phyloP scores from a whole-genome alignment of 2,888 invertebrate species.

The Clusia tigrina region DNA sequence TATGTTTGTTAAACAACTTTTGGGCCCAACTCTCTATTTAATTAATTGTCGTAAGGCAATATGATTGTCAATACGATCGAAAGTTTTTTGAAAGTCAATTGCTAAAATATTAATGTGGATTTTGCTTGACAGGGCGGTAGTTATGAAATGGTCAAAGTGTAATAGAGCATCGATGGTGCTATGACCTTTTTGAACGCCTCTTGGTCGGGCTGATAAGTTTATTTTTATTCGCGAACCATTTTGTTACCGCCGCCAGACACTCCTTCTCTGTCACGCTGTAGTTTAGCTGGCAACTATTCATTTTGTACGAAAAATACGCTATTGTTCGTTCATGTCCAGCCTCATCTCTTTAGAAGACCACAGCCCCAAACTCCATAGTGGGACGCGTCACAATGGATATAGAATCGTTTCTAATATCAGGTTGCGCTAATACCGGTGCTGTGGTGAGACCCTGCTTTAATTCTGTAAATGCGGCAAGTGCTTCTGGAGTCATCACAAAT shows the following conservation, averaged over 20 bases:
- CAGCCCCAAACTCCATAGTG: slow-evolving; percentile 21
- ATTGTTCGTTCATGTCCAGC: slow-evolving; percentile 20
- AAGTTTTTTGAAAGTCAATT: too few relatives aligned
- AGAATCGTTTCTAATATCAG: slow-evolving; percentile 25
- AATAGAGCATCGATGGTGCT: too few relatives aligned
- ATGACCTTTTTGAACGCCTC: too few relatives aligned
- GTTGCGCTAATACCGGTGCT: slow-evolving; percentile 19
- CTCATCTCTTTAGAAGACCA: slow-evolving; percentile 8
- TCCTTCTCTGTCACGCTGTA: slow-evolving; percentile 27
- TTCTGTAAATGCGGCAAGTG: slow-evolving; percentile 9
- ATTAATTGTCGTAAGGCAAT: too few relatives aligned
- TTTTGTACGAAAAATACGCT: slow-evolving; percentile 25
- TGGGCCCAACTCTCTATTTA: too few relatives aligned
- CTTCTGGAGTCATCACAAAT: neutral
- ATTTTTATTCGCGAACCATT: too few relatives aligned
- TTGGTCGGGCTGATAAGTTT: too few relatives aligned
- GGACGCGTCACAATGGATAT: slow-evolving; percentile 31
- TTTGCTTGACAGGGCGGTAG: too few relatives aligned
- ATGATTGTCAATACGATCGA: too few relatives aligned
- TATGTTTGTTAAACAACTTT: too few relatives aligned
- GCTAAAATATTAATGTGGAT: too few relatives aligned
- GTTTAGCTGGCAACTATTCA: slow-evolving; percentile 27
- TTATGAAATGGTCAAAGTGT: neutral
- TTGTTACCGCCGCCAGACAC: slow-evolving; percentile 17
- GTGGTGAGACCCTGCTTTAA: slow-evolving; percentile 19